A percentile compares a stretch with the other conserved stretches of the same genome.
phyloP scores from a whole-genome alignment of 1,140 invertebrate genomes.

The Saccostrea echinata region DNA sequence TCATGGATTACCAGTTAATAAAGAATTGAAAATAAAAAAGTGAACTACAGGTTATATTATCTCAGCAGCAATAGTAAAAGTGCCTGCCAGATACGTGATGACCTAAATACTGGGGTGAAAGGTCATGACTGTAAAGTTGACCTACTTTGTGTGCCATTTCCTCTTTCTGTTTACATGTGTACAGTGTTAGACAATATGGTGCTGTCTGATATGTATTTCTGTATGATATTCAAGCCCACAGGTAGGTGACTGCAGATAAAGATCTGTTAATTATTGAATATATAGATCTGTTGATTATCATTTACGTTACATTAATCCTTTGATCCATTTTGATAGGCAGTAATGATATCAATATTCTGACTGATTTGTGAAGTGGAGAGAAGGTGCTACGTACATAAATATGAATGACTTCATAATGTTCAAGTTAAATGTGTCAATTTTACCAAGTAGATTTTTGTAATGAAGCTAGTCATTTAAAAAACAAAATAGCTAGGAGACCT shows the following conservation, averaged over 20 bases:
- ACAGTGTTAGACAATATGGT: conserved; percentile 19
- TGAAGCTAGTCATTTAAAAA: too few species aligned
- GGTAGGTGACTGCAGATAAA: background rate
- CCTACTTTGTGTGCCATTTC: background rate
- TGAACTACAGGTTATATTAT: too few species aligned
- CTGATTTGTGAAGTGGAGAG: background rate
- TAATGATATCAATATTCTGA: background rate
- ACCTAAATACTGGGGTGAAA: conserved; percentile 1
- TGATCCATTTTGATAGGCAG: background rate
- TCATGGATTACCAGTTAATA: too few species aligned
- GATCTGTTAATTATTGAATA: background rate
- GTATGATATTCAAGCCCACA: background rate
- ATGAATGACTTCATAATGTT: too few species aligned
- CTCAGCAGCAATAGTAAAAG: too few species aligned
- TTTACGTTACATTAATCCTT: background rate
- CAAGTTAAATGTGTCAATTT: too few species aligned
- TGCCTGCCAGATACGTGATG: background rate
- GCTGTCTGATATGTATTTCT: background rate
- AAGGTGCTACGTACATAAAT: background rate
- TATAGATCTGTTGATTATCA: background rate
- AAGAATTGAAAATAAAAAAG: too few species aligned
- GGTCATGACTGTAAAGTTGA: background rate
- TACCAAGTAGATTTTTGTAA: too few species aligned
- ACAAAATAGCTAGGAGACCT: too few species aligned
- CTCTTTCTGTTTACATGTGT: conserved; percentile 34